Base-by-base conservation (phyloP, 2,888 invertebrate genomes). In the Drosophila percnosoma region DNA sequence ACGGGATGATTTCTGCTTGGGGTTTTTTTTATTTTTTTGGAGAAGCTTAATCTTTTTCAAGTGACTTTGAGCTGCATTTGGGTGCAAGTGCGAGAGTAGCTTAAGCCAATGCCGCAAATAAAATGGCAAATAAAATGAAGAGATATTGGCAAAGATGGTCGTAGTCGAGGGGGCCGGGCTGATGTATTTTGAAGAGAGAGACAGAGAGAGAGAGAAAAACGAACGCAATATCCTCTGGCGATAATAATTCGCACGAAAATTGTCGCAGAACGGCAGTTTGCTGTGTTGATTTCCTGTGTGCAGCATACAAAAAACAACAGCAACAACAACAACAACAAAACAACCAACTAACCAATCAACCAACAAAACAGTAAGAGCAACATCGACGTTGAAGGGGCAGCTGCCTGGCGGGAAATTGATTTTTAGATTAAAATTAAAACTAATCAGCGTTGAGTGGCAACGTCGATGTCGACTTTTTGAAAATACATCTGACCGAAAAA, bases 391-490 rank as follows among this genome's bases (percentile, higher is more conserved):
- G 64, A 66, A 49, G 57, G 68, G 69, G 51, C 70, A 42, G 61
- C 73, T 65, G 84, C 68, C 77, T 65, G 83, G 90, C 91, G 85
- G 90, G 89, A 91, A 90, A 90, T 90, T 91, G 90, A 90, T 90
- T 90, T 90, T 89, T 86, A 87, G 91, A 90, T 90, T 90, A 91
- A 91, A 91, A 89, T 89, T 90, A 91, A 90, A 90, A 91, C 91
- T 90, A 90, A 90, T 90, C 90, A 90, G 87, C 75, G 83, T 75
- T 89, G 90, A 90, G 91, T 91, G 90, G 75, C 77, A 69, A 66
- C 51, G 68, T 49, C 55, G 59, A 64, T 71, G 71, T 69, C 68
- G 58, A 52, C 53, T 86, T 85, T 87, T 84, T 60, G 57, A 72
- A 82, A 77, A 87, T 73, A 89, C 88, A 89, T 89, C 82, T 87